Evolutionary conservation across 2,888 invertebrate genomes (phyloP).

Genomic region (Neoitamus cyanurus): DNA sequence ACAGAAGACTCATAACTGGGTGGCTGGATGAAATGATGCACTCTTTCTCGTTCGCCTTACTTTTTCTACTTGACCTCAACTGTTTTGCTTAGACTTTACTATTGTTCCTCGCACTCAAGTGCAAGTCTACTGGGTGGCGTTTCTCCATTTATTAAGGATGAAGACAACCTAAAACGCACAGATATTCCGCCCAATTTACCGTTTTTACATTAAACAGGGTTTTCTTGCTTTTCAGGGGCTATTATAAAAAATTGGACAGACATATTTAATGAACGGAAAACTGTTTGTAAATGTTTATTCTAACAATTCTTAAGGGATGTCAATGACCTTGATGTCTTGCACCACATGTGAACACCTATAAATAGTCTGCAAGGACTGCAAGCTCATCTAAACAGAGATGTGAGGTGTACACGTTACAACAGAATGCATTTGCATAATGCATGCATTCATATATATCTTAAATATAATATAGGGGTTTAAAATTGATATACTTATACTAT

Average conservation of each 20-base stretch:
- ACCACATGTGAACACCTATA: no score
- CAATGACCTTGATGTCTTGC: no score
- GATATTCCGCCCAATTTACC: neutral
- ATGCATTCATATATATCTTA: no score
- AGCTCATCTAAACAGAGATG: no score
- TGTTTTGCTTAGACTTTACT: neutral
- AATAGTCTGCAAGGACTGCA: no score
- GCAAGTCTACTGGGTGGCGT: neutral
- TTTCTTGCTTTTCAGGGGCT: neutral
- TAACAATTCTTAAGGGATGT: no score
- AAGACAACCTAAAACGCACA: no score
- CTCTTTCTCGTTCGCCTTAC: neutral
- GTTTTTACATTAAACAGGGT: neutral
- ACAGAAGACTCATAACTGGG: neutral
- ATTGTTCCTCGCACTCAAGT: neutral
- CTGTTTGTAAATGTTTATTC: no score
- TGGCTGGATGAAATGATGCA: neutral
- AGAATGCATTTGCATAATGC: no score
- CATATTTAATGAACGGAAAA: neutral
- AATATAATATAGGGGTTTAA: no score
- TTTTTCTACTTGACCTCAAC: conserved; percentile 4
- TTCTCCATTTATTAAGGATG: neutral
- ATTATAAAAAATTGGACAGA: neutral
- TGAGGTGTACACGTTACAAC: no score
- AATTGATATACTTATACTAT: no score